Base-by-base conservation (phyloP, 2,113 vertebrate species). In the Nothoprocta pentlandii region DNA sequence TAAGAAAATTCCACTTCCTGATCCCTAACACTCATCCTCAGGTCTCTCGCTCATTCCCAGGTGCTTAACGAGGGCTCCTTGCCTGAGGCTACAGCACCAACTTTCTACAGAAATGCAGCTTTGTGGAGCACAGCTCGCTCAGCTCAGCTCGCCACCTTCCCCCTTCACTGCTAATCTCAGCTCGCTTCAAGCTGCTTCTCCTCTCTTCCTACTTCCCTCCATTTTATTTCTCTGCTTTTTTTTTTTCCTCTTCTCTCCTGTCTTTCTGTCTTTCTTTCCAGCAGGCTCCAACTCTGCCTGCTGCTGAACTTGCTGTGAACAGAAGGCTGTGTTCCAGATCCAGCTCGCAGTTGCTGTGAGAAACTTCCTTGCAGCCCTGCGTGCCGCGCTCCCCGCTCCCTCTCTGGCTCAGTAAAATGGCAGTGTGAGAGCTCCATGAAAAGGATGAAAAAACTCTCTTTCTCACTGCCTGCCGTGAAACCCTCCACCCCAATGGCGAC, bases 251-350 rank as follows among this genome's bases (percentile, higher is more conserved):
- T 34, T 79, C 95, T 95, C 96, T 20, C 77, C 30, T 34, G 94
- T 95, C 53, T 96, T 19, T 80, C 32, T 95, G 94, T 58, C 95
- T 95, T 96, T 20, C 78, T 28, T 94, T 95, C 56, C 83, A 85
- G 85, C 80, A 78, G 85, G 59, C 93, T 97, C 92, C 82, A 97
- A 94, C 94, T 94, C 96, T 90, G 73, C 39, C 78, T 71, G 96
- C 94, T 25, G 88, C 85, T 95, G 74, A 96, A 95, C 91, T 97
- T 94, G 94, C 81, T 77, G 93, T 76, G 91, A 97, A 96, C 95
- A 96, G 96, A 97, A 97, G 95, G 95, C 96, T 98, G 97, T 97
- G 95, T 97, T 98, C 97, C 96, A 86, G 95, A 97, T 97, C 97
- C 96, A 97, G 96, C 97, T 96, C 97, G 97, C 92, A 96, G 89